Percentiles rank a stretch among this genome's conserved stretches.
These are phyloP conservation scores for Odocoileus virginianus DNA, from an alignment of 2,113 vertebrate species.

Conservation along the genomic window DNA sequence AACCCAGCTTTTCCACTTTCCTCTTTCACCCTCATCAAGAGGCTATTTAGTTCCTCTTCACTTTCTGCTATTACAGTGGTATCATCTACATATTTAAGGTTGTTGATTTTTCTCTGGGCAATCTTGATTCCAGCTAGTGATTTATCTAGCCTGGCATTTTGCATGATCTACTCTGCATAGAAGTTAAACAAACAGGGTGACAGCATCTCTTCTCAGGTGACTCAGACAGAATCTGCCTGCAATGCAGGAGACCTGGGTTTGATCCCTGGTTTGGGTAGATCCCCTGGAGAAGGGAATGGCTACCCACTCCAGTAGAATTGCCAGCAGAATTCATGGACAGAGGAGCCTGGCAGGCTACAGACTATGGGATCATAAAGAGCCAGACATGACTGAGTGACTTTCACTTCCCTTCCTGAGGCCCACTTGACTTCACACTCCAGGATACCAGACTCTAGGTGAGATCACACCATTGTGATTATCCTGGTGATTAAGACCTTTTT, in stretches of 20 bases:
- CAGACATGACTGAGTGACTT: not conserved
- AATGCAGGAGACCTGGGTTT: not conserved
- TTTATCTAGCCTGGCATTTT: not conserved
- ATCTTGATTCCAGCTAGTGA: not conserved
- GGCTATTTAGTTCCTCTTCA: not conserved
- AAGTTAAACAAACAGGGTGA: not conserved
- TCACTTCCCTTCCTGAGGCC: not conserved
- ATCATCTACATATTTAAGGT: not conserved
- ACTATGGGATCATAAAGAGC: not conserved
- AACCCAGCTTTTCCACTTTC: not conserved
- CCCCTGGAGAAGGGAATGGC: not conserved
- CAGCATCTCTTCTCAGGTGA: not conserved
- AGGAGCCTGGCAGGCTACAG: not conserved
- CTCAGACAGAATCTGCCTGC: not conserved
- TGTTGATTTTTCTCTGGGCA: not conserved
- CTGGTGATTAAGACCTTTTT: not conserved
- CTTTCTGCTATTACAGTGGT: not conserved
- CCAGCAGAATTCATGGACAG: not conserved
- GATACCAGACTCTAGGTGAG: not conserved
- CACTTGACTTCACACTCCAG: not conserved
- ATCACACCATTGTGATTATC: not conserved
- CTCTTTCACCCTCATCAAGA: not conserved
- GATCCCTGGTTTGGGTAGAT: not conserved
- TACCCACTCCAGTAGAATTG: not conserved
- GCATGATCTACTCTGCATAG: not conserved